phyloP scores from a whole-genome alignment of 2,113 vertebrate species.

The Barnardius zonarius region DNA sequence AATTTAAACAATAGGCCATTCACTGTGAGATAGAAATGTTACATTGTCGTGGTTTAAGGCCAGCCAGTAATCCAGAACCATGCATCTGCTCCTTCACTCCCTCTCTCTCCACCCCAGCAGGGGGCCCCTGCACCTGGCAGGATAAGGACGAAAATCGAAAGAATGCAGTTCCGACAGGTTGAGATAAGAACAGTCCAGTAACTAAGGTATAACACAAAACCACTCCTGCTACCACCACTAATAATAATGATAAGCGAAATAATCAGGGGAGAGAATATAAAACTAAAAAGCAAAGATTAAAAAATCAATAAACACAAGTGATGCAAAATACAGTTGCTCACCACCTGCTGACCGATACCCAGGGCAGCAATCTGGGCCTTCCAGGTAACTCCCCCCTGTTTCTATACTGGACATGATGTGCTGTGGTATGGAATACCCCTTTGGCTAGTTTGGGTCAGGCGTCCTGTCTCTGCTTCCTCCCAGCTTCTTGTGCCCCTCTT shows the following conservation, averaged over 20 bases:
- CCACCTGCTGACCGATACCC: not conserved
- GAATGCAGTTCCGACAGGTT: not conserved
- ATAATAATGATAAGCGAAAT: not conserved
- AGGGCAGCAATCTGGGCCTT: not conserved
- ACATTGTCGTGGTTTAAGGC: not conserved
- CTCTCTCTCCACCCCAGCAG: not conserved
- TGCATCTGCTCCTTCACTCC: not conserved
- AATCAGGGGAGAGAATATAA: not conserved
- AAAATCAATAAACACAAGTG: not conserved
- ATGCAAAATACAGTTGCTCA: not conserved
- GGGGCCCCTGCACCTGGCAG: not conserved
- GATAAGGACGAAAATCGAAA: not conserved
- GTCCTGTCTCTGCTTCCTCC: not conserved
- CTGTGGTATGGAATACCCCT: not conserved
- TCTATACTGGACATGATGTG: not conserved
- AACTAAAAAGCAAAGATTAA: not conserved
- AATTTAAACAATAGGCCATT: not conserved
- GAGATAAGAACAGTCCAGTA: not conserved
- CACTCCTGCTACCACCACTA: not conserved
- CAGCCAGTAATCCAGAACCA: not conserved
- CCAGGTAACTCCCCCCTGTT: not conserved
- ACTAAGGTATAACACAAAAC: not conserved
- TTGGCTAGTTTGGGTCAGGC: not conserved
- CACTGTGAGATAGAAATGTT: not conserved
- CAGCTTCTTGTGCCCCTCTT: not conserved